phyloP scores from a whole-genome alignment of 2,888 invertebrate genomes.

The Sipha maydis region DNA sequence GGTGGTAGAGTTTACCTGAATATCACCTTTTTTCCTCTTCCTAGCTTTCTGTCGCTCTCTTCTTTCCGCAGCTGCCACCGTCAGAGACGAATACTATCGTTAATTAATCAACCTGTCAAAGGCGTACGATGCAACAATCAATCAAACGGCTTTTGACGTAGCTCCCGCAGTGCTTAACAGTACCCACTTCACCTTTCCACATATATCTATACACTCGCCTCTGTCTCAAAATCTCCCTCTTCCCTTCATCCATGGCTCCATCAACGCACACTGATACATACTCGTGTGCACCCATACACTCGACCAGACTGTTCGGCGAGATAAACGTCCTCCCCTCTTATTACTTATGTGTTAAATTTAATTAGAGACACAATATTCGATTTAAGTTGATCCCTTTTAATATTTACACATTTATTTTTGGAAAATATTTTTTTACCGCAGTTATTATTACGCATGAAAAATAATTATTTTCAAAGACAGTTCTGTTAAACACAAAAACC shows the following conservation, averaged over 20 bases:
- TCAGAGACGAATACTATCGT: conserved; percentile 29
- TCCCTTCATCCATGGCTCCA: not conserved
- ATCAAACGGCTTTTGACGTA: conserved; percentile 53
- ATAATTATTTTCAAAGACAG: too few species aligned
- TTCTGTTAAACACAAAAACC: too few species aligned
- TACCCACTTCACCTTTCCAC: not conserved
- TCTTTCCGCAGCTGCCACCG: not conserved
- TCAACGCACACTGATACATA: not conserved
- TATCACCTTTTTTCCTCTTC: conserved; percentile 1
- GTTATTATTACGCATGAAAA: too few species aligned
- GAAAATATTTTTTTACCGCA: too few species aligned
- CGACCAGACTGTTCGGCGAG: conserved; percentile 25
- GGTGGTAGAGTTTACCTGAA: conserved; percentile 37
- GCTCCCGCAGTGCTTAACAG: not conserved
- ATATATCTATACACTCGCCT: not conserved
- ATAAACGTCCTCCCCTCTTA: not conserved
- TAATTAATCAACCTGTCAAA: conserved; percentile 62
- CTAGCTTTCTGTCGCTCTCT: not conserved
- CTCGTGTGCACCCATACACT: not conserved
- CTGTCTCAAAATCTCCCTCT: not conserved
- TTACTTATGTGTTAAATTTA: conserved; percentile 37
- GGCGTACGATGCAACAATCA: conserved; percentile 53
- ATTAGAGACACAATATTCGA: conserved; percentile 4
- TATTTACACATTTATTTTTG: not conserved
- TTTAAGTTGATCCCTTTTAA: not conserved